These are phyloP conservation scores for Drosophila recens DNA, from an alignment of 2,888 invertebrate species.

Conservation along the genomic window DNA sequence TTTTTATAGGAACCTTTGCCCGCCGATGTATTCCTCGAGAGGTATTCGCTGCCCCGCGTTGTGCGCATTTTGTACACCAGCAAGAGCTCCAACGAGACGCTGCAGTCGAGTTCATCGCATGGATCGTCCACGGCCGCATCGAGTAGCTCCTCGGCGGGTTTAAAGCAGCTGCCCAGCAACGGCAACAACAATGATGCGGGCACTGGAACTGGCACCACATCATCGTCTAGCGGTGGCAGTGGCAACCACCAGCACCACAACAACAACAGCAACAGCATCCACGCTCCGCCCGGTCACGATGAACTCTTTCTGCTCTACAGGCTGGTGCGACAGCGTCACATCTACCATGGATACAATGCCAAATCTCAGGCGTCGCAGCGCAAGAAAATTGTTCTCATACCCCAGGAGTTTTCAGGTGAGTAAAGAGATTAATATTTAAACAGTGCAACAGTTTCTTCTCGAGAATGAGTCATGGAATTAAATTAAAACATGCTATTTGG, in stretches of 20 bases:
- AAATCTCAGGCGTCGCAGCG: constrained; percentile 83
- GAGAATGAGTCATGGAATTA: background rate
- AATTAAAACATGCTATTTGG: background rate
- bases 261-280: constrained; percentile 38
- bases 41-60: constrained; percentile 84
- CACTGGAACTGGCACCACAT: constrained; percentile 44
- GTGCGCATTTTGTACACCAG: constrained; percentile 82
- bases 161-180: constrained; percentile 42
- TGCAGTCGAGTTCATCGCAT: constrained; percentile 84
- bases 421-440: background rate
- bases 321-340: constrained; percentile 83
- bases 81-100: constrained; percentile 83
- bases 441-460: background rate
- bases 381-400: constrained; percentile 85
- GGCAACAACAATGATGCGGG: constrained; percentile 26
- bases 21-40: constrained; percentile 84
- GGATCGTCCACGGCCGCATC: constrained; percentile 84
- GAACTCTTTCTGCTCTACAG: constrained; percentile 84
- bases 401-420: constrained; percentile 85
- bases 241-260: constrained; percentile 39
- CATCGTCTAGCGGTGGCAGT: constrained; percentile 53
- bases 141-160: constrained; percentile 75
- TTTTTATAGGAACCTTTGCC: constrained; percentile 82
- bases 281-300: constrained; percentile 61
- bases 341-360: constrained; percentile 84